Evolutionary conservation across 2,888 invertebrate genomes (phyloP).

Genomic region (Formica aserva): DNA sequence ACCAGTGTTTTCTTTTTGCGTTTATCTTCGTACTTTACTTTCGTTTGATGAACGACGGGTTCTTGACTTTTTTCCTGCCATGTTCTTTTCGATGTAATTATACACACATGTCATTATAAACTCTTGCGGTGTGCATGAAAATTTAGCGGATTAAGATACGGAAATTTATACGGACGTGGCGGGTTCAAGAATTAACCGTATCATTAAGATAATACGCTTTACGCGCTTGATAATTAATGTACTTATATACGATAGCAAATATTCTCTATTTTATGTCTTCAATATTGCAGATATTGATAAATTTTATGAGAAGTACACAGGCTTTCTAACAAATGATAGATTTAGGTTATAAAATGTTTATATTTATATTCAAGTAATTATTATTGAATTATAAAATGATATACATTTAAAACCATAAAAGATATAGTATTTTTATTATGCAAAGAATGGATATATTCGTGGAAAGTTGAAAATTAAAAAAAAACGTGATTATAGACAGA

Average conservation of each 20-base stretch:
- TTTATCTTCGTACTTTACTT: slow-evolving; percentile 50
- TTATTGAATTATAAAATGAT: background rate
- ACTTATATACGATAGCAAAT: background rate
- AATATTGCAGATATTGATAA: background rate
- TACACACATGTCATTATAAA: slow-evolving; percentile 20
- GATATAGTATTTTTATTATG: background rate
- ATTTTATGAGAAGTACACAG: background rate
- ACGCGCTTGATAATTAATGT: slow-evolving; percentile 27
- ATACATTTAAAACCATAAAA: background rate
- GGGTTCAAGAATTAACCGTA: slow-evolving; percentile 20
- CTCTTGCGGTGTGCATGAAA: slow-evolving; percentile 10
- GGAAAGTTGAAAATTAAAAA: slow-evolving; percentile 15
- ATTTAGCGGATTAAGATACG: slow-evolving; percentile 30
- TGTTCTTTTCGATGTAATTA: slow-evolving; percentile 39
- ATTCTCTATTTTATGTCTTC: background rate
- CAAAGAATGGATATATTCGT: background rate
- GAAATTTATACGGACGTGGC: slow-evolving; percentile 26
- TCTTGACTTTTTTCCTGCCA: slow-evolving; percentile 22
- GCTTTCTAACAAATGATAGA: background rate
- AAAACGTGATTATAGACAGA: background rate
- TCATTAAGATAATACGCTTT: slow-evolving; percentile 13
- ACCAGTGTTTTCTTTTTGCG: slow-evolving; percentile 33
- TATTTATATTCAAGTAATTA: background rate
- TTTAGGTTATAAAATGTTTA: background rate
- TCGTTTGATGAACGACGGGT: slow-evolving; percentile 41